Base-by-base conservation (phyloP, 2,113 vertebrate species). In the Heliornis fulica region DNA sequence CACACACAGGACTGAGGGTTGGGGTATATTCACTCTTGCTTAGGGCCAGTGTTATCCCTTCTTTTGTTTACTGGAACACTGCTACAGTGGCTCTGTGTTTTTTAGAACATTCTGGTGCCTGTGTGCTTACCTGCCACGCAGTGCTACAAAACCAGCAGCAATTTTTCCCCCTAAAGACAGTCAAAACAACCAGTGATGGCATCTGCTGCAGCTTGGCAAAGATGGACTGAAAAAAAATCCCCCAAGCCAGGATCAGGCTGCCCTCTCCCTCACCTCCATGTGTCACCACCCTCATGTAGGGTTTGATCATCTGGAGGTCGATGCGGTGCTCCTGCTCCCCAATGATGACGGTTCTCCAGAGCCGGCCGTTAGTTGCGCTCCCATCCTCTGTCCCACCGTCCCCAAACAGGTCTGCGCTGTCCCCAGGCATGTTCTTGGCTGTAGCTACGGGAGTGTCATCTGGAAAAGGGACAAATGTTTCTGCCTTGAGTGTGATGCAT, bases 261-360 rank as follows among this genome's bases (percentile, higher is more conserved):
- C 19, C 20, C 25, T 5, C 7, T 25, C 2, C 8, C 98, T 97
- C 87, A 99, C 99, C 99, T 98, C 99, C 99, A 0, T 99, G 99
- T 1, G 99, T 99, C 92, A 99, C 99, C 95, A 99, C 99, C 6
- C 98, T 98, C 95, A 99, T 98, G 97, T 99, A 99, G 2, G 99
- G 99, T 74, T 99, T 98, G 97, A 99, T 99, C 98, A 99, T 98
- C 96, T 99, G 99, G 93, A 99, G 99, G 96, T 99, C 99, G 4
- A 99, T 99, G 9, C 99, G 98, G 88, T 99, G 99, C 70, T 99
- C 99, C 95, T 99, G 99, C 51, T 99, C 99, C 2, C 99, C 99
- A 0, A 99, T 99, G 93, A 99, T 98, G 77, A 99, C 99, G 0
- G 99, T 99, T 56, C 99, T 98, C 99, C 99, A 99, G 78, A 99